Base-by-base conservation (phyloP, 2,797 vertebrate species). In the Phylloscopus collybita region DNA sequence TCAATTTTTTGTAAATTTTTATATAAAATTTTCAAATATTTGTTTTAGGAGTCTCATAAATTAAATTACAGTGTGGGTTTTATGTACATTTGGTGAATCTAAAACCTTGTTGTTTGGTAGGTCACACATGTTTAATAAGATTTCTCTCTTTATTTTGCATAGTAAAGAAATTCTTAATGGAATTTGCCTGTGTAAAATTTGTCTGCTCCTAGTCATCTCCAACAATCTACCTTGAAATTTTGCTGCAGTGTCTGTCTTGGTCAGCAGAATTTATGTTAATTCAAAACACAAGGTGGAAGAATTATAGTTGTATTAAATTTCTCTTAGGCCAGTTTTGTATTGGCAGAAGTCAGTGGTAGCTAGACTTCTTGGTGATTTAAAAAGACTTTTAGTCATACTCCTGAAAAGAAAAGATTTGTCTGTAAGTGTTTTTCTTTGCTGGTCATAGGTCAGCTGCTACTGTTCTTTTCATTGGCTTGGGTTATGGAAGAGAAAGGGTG, bases 371-470 rank as follows among this genome's bases (percentile, higher is more conserved):
- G 14, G 36, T 62, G 30, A 67, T 47, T 57, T 44, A 60, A 26
- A 51, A 50, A 74, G 5, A 27, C 2, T 30, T 47, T 13, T 50
- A 67, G 17, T 32, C 21, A 79, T 30, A 20, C 6, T 67, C 14
- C 34, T 56, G n/a, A 76, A 72, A 69, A 36, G 3, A 0, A 12
- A 29, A 64, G 8, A n/a, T 2, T 2, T 45, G 13, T 1, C 6
- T 75, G 6, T 44, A 34, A 34, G 20, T 29, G 4, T 8, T 75
- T 81, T 45, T 22, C 8, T 50, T 70, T 74, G 3, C 20, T 30
- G 5, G 5, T 16, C 4, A 9, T 3, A n/a, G n/a, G 3, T 42
- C 6, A 4, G 1, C 45, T 59, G 12, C 7, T 61, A 16, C 3
- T 10, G 5, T 29, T 79, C 6, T 38, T 64, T 84, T 30, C 18